Evolutionary conservation across 2,113 vertebrate species (phyloP), one percentile per base, ranked within the genome.

Genomic region (Cyprinodon brontotheroides): DNA sequence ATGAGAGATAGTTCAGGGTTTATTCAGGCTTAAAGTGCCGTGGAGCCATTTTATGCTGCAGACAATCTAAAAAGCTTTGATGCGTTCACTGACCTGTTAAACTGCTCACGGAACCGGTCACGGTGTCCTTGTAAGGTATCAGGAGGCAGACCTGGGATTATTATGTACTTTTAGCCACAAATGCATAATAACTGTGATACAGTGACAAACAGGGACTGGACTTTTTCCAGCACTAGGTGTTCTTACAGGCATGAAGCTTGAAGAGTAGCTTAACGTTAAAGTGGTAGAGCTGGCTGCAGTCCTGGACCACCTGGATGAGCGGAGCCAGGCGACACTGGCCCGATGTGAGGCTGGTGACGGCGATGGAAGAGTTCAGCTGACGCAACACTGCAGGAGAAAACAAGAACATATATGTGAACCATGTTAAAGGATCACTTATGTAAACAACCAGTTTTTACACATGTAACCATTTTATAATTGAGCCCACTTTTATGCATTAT

Each of bases 241-340:
- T 60, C 97, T 97, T 92, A 99, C 98, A 99, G 47, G 97, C 93
- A 57, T 99, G 98, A 70, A 99, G 95, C 84, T 98, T 96, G 93
- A 99, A 99, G 72, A 99, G 94, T 50, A 99, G 91, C 92, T 98
- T 98, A 90, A 99, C 98, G 0, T 95, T 93, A 89, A 97, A 99
- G 93, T 99, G 97, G 91, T 99, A 99, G 38, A 99, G 96, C 72
- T 96, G 97, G 88, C 98, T 99, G 87, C 95, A 97, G 94, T 99
- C 98, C 92, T 98, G 98, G 90, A 98, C 94, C 67, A 98, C 98
- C 91, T 99, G 98, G 91, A 98, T 98, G 75, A 99, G 97, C 0
- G 98, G 98, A 9, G 98, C 91, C 89, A 99, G 94, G 79, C 97
- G 96, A 89, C 98, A 99, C 92, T 99, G 98, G 72, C 98, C 97